Conservation (phyloP, 2,888 invertebrate species). For the Saturnia japonica region DNA sequence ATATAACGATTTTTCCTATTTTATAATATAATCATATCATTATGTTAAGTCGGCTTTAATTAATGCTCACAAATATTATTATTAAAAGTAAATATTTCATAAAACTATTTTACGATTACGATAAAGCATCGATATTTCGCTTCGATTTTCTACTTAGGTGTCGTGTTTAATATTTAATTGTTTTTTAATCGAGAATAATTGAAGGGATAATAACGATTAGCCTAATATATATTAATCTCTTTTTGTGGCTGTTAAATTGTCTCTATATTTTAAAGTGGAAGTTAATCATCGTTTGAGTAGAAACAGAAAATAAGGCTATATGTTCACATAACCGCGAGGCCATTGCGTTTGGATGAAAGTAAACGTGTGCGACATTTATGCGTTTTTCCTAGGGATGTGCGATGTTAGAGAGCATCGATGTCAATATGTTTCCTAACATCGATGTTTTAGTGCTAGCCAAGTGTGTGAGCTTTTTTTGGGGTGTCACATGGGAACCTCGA, state of each 20-base stretch:
- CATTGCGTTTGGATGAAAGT: no score
- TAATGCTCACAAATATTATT: constrained; percentile 32
- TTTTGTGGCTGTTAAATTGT: not conserved
- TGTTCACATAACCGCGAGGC: no score
- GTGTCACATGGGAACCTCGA: no score
- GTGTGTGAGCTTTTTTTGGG: no score
- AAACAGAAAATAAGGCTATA: no score
- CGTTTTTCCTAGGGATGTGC: no score
- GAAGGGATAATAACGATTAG: not conserved
- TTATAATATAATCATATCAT: constrained; percentile 67
- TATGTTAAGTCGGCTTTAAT: constrained; percentile 56
- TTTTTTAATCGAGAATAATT: constrained; percentile 14
- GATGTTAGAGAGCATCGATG: no score
- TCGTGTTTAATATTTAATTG: constrained; percentile 32
- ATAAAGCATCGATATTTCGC: constrained; percentile 62
- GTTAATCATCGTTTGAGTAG: not conserved
- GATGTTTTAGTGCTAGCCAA: no score
- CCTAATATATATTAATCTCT: not conserved
- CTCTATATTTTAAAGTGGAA: not conserved
- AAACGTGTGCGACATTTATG: no score
- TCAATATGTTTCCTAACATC: no score
- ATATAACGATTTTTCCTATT: constrained; percentile 10
- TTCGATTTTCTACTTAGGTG: constrained; percentile 54
- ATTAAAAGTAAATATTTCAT: constrained; percentile 22
- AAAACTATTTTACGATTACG: constrained; percentile 49